Base-by-base conservation (phyloP, 2,113 vertebrate genomes). In the Pteruthius melanotis region DNA sequence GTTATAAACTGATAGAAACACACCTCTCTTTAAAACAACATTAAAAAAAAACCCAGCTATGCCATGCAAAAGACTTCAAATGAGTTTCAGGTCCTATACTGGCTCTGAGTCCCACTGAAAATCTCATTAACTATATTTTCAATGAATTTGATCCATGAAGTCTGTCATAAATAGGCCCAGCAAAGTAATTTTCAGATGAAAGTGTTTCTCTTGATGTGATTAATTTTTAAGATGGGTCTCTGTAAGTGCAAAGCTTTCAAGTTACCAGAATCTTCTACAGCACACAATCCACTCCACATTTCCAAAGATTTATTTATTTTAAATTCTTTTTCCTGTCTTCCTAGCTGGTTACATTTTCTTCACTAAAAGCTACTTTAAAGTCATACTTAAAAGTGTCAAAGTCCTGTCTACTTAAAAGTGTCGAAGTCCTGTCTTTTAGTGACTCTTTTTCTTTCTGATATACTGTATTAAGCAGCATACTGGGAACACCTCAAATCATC, bases 141-240 rank as follows among this genome's bases (percentile, higher is more conserved):
- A 71, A 26, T 78, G 3, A 87, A 84, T 83, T 59, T 82, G 56
- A 89, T 82, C 89, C 77, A 68, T 71, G 65, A 96, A 82, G 37
- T 33, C 47, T 89, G 17, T 77, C 66, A 87, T 72, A 84, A 93
- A 94, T 59, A 93, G 72, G 66, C 28, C 53, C 72, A 91, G 64
- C 5, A 83, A 89, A 84, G 52, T 78, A 1, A 92, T 89, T 94
- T 95, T 56, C 83, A 94, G 47, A 95, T 89, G 60, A 96, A 93
- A 90, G 72, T 63, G 35, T 76, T 90, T 96, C 77, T 91, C 69
- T 54, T 84, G 44, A 93, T 82, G 60, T 7, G 44, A 91, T 89
- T 89, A 74, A 71, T 75, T 95, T 94, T 92, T 89, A 79, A 92
- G 69, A 66, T 79, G 44, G 33, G 27, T 92, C 10, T 72, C 60